phyloP scores from a whole-genome alignment of 2,113 vertebrate species.

The Myocastor coypus region DNA sequence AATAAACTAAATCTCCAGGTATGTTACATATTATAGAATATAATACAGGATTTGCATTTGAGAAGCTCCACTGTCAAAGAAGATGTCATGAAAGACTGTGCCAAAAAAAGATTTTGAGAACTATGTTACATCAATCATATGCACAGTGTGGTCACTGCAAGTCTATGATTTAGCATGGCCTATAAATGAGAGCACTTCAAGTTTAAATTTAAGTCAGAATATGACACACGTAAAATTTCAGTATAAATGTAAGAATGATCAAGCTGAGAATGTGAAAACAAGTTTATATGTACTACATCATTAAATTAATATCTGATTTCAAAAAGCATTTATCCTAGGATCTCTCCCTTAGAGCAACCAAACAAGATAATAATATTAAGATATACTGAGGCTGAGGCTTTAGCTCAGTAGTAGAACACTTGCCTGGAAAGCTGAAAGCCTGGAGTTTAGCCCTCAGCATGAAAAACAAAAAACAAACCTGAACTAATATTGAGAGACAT shows the following conservation, averaged over 20 bases:
- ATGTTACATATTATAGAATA: not conserved
- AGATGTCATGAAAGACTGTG: not conserved
- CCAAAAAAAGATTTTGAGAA: not conserved
- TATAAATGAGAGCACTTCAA: not conserved
- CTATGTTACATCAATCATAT: not conserved
- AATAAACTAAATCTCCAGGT: not conserved
- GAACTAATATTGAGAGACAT: not conserved
- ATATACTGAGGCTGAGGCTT: no score
- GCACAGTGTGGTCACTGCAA: not conserved
- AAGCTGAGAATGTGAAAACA: not conserved
- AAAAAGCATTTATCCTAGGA: not conserved
- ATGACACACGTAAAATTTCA: slow-evolving; percentile 7
- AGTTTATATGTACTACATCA: not conserved
- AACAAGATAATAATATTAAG: not conserved
- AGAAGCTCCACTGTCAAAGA: not conserved
- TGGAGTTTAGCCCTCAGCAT: no score
- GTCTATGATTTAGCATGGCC: not conserved
- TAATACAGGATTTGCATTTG: not conserved
- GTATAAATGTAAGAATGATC: slow-evolving; percentile 37
- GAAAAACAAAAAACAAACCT: no score
- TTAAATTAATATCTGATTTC: not conserved
- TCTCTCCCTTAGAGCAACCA: not conserved
- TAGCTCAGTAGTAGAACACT: no score
- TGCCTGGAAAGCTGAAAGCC: no score
- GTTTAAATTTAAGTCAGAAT: slow-evolving; percentile 41